Percentiles rank a stretch among this genome's conserved stretches.
These are phyloP conservation scores for Lerista edwardsae DNA, from an alignment of 2,797 vertebrate genomes.

Conservation along the genomic window DNA sequence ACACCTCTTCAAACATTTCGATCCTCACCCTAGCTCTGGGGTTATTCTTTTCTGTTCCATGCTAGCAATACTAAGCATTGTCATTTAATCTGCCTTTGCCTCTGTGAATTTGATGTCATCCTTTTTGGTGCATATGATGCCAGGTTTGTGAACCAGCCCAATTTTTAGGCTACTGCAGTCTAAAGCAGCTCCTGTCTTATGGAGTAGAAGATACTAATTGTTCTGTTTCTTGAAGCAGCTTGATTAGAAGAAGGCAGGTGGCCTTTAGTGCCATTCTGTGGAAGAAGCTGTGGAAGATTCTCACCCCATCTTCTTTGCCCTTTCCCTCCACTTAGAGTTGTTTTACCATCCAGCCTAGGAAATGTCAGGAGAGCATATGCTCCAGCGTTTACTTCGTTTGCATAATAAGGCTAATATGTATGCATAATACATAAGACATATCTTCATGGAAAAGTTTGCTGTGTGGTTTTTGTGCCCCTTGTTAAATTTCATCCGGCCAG, in stretches of 20 bases:
- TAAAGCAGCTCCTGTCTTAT: constrained; percentile 54
- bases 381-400: constrained; percentile 81
- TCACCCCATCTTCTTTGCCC: constrained; percentile 36
- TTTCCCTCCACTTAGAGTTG: constrained; percentile 58
- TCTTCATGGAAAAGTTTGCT: constrained; percentile 63
- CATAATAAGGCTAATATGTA: constrained; percentile 85
- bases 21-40: constrained; percentile 39
- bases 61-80: background rate
- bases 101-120: constrained; percentile 50
- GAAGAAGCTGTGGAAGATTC: constrained; percentile 13
- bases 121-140: constrained; percentile 59
- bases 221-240: constrained; percentile 29
- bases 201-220: constrained; percentile 45
- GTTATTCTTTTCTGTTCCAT: background rate
- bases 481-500: constrained; percentile 60
- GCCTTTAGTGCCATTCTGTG: background rate
- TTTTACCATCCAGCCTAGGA: constrained; percentile 71
- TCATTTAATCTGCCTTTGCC: constrained; percentile 42
- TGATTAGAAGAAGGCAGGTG: background rate
- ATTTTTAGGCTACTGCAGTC: constrained; percentile 27
- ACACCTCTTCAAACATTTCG: constrained; percentile 4
- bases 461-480: constrained; percentile 59
- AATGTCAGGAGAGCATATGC: constrained; percentile 82
- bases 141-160: constrained; percentile 66
- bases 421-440: constrained; percentile 85